A percentile compares a stretch with the other conserved stretches of the same genome.
Conservation (phyloP, 2,797 vertebrate genomes). For the Danio jaintianensis region DNA sequence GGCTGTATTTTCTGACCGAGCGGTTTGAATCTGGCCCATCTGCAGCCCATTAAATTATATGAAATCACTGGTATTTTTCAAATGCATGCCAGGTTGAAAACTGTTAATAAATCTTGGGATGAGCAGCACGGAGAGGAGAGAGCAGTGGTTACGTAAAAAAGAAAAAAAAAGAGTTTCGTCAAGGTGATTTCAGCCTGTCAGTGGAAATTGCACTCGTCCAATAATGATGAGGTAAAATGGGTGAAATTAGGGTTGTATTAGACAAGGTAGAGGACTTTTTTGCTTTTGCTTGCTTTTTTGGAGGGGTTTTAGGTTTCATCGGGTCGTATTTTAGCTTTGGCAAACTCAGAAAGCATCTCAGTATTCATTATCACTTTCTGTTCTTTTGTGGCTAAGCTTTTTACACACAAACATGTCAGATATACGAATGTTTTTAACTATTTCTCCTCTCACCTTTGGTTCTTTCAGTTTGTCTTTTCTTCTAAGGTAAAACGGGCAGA, state of each 20-base stretch:
- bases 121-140: slow-evolving; percentile 53
- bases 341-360: slow-evolving; percentile 13
- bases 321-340: slow-evolving; percentile 32
- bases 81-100: slow-evolving; percentile 65
- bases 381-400: no score
- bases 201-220: slow-evolving; percentile 67
- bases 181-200: slow-evolving; percentile 68
- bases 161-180: slow-evolving; percentile 64
- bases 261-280: slow-evolving; percentile 52
- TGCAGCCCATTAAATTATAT: slow-evolving; percentile 70
- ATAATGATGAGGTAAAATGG: slow-evolving; percentile 62
- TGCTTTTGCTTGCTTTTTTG: slow-evolving; percentile 39
- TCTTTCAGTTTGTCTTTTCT: not conserved
- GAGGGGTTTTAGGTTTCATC: slow-evolving; percentile 8
- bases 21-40: slow-evolving; percentile 68
- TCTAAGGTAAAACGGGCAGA: slow-evolving; percentile 56
- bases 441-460: not conserved
- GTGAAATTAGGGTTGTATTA: slow-evolving; percentile 60
- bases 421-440: not conserved
- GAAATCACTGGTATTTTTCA: slow-evolving; percentile 70
- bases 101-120: slow-evolving; percentile 68
- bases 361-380: slow-evolving; percentile 1
- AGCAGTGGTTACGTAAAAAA: slow-evolving; percentile 52
- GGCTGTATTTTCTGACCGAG: slow-evolving; percentile 69
- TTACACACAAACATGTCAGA: not conserved